These are phyloP conservation scores for Mormyrus iriodes DNA, from an alignment of 2,113 vertebrate species.

Conservation along the genomic window DNA sequence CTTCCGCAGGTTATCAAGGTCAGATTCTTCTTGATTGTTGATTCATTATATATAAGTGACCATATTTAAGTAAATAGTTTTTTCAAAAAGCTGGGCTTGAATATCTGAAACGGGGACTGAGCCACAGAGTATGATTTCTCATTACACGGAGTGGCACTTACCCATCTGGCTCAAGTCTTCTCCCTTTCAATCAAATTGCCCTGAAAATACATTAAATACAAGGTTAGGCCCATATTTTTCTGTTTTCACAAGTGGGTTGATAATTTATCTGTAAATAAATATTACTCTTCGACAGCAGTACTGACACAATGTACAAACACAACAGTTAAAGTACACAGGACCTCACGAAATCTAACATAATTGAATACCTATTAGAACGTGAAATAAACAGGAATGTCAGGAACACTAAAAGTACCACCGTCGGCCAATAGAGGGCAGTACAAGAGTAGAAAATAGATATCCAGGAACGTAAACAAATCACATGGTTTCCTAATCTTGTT, in stretches of 20 bases:
- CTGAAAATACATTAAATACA: not conserved
- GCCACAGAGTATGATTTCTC: not conserved
- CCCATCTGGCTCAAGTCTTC: not conserved
- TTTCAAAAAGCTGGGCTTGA: not conserved
- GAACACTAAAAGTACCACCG: not conserved
- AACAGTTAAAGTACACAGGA: not conserved
- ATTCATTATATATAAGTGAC: not conserved
- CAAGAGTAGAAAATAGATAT: not conserved
- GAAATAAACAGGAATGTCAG: not conserved
- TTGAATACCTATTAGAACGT: not conserved
- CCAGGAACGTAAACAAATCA: not conserved
- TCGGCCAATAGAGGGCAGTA: conserved; percentile 3
- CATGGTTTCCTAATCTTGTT: not conserved
- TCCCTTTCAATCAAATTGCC: not conserved
- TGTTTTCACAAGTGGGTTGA: not conserved
- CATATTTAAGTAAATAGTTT: not conserved
- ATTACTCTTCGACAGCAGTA: not conserved
- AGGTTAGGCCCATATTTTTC: not conserved
- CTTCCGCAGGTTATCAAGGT: not conserved
- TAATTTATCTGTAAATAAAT: not conserved
- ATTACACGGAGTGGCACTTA: not conserved
- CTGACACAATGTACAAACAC: not conserved
- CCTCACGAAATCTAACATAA: not conserved
- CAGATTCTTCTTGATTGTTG: not conserved
- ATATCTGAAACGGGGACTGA: not conserved